Evolutionary conservation across 2,113 vertebrate species (phyloP).

Genomic region (Colaptes auratus): DNA sequence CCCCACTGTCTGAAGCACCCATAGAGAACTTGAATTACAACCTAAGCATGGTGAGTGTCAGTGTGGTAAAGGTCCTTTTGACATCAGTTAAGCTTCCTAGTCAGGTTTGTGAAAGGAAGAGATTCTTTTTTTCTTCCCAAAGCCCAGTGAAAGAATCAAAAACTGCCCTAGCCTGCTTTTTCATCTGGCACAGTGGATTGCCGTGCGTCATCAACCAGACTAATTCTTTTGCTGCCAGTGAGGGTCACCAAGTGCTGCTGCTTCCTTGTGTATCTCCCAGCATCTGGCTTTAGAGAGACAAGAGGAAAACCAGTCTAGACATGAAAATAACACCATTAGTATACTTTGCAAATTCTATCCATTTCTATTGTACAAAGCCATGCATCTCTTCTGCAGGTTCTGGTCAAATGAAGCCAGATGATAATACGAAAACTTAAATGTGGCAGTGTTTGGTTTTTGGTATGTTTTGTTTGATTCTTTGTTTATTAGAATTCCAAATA

Average conservation of each 20-base stretch:
- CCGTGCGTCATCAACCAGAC: conserved; percentile 1
- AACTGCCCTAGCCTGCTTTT: background rate
- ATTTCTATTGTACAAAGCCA: background rate
- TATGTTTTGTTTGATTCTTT: background rate
- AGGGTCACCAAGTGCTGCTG: conserved; percentile 65
- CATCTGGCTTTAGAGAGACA: conserved; percentile 5
- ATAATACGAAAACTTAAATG: background rate
- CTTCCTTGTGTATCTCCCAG: conserved; percentile 7
- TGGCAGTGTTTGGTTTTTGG: background rate
- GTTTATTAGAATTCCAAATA: background rate
- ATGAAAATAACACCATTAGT: background rate
- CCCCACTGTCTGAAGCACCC: background rate
- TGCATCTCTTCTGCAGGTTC: background rate
- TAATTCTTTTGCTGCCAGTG: conserved; percentile 33
- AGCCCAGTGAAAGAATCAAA: background rate
- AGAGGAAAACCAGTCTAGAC: background rate
- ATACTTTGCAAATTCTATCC: background rate
- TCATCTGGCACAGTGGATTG: background rate
- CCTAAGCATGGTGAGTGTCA: background rate
- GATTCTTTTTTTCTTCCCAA: background rate
- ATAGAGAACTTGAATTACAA: background rate
- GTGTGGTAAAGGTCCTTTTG: background rate
- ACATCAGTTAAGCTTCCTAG: background rate
- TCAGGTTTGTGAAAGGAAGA: conserved; percentile 18
- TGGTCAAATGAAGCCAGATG: background rate